Evolutionary conservation across 2,888 invertebrate species (phyloP), one percentile per base, ranked within the genome.

Genomic region (Aphelenchoides bicaudatus): DNA sequence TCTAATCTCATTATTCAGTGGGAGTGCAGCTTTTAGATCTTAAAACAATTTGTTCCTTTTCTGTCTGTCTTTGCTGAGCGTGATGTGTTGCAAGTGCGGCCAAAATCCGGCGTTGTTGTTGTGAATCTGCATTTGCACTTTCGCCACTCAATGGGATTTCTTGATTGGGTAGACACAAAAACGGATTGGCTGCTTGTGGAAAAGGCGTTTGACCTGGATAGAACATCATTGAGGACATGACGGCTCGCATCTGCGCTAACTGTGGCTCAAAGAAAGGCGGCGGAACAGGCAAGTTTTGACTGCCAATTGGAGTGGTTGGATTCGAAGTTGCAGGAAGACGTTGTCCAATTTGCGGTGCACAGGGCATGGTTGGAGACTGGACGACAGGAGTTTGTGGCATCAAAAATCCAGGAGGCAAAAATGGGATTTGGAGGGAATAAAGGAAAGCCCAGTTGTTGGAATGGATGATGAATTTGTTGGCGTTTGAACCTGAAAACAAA

Each of bases 221-320:
- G 23, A 43, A 6, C 43, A 25, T 21, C 10, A 25, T 25, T 6
- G 43, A 19, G 23, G 43, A 19, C 43, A 43, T 43, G 21, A 25
- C 43, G 23, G 43, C 43, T 6, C 43, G 43, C 10, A 43, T 43
- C 23, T 43, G 43, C 23, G 34, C 34, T 10, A 34, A n/a, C 10
- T 21, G 10, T 25, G 43, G 43, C 10, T 43, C 43, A 25, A 43
- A 43, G 23, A 43, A 43, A 8, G 43, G 43, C 43, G 43, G 43
- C 10, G 43, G 16, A 8, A 10, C n/a, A 8, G 43, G 23, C 43
- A 25, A 10, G 43, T 25, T n/a, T 6, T 34, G 10, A 10, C 10
- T n/a, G 34, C 34, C 10, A 10, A n/a, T n/a, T n/a, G n/a, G n/a
- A n/a, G n/a, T n/a, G n/a, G n/a, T n/a, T n/a, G n/a, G n/a, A n/a